Percentiles rank a stretch among this genome's conserved stretches.
These are phyloP conservation scores for Phengaris alcon DNA, from an alignment of 2,888 invertebrate species.

Conservation along the genomic window DNA sequence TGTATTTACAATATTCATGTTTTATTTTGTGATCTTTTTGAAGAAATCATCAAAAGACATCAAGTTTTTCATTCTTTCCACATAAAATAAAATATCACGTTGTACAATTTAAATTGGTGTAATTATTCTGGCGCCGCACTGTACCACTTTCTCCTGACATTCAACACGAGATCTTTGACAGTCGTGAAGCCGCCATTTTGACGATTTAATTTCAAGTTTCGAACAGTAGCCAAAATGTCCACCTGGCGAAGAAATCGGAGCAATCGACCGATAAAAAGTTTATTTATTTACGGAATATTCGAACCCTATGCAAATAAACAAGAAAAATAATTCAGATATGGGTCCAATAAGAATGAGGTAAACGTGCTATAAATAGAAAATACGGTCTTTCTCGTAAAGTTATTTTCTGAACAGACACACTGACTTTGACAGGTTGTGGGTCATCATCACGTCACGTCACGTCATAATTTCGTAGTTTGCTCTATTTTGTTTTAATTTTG, in stretches of 20 bases:
- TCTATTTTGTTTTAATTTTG: too few species aligned
- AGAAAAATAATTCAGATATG: too few species aligned
- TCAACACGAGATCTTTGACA: neutral
- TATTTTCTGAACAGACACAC: too few species aligned
- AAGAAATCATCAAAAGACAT: too few species aligned
- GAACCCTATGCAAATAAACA: neutral
- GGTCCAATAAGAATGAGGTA: neutral
- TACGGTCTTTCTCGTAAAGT: too few species aligned
- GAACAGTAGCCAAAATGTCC: neutral
- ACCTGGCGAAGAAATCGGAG: slow-evolving; percentile 5
- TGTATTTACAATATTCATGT: too few species aligned
- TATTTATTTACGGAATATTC: neutral
- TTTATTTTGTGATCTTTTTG: too few species aligned
- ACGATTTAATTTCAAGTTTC: slow-evolving; percentile 15
- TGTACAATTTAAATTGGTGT: neutral
- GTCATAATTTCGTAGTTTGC: too few species aligned
- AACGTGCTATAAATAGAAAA: neutral
- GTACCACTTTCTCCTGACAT: slow-evolving; percentile 16
- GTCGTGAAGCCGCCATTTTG: slow-evolving; percentile 6
- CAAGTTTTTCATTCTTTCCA: too few species aligned
- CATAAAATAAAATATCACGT: neutral
- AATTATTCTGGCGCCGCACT: slow-evolving; percentile 6
- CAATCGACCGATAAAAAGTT: neutral
- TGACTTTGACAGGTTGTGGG: too few species aligned
- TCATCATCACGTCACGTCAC: too few species aligned